Base-by-base conservation (phyloP, 2,797 vertebrate genomes). In the Carduelis carduelis region DNA sequence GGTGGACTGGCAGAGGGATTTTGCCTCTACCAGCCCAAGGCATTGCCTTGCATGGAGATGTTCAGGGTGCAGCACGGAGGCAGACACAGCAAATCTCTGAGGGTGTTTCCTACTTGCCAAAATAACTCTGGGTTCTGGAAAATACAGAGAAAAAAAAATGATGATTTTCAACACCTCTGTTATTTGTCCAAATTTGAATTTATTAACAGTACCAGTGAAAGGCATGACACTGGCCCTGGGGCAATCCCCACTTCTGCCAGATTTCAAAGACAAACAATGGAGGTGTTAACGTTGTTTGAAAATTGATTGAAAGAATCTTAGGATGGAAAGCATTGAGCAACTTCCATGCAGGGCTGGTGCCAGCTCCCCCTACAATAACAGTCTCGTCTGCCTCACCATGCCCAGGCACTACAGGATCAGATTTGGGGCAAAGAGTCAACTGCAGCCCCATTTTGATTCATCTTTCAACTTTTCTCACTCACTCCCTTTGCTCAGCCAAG, bases 241-340 rank as follows among this genome's bases (percentile, higher is more conserved):
- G 96, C 95, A 93, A 88, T 86, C 52, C 28, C 30, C 4, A 24
- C 35, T 87, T 50, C 78, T 92, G 93, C 72, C 76, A 96, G 72
- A 50, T 91, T 87, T 78, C 75, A 75, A 83, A 93, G 64, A 43
- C 65, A 92, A 95, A 94, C 87, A 96, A 87, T 78, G 64, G 61
- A 92, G 64, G 84, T 93, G 90, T 91, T 81, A 94, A 94, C 1
- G 0, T 78, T 92, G 64, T 57, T 87, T 6, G 39, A 71, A 83
- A 96, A 69, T 37, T 44, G 60, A 87, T 78, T 87, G 53, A 69
- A 93, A 68, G 75, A 89, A 85, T 85, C 43, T 85, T 83, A 75
- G 56, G 95, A 83, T 89, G 92, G 60, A 96, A 96, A 96, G 71
- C 89, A 55, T 90, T 87, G 90, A 65, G 89, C 57, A 94, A 81